Evolutionary conservation across 1,140 invertebrate species (phyloP), one percentile per base, ranked within the genome.

Genomic region (Drosophila dunni): DNA sequence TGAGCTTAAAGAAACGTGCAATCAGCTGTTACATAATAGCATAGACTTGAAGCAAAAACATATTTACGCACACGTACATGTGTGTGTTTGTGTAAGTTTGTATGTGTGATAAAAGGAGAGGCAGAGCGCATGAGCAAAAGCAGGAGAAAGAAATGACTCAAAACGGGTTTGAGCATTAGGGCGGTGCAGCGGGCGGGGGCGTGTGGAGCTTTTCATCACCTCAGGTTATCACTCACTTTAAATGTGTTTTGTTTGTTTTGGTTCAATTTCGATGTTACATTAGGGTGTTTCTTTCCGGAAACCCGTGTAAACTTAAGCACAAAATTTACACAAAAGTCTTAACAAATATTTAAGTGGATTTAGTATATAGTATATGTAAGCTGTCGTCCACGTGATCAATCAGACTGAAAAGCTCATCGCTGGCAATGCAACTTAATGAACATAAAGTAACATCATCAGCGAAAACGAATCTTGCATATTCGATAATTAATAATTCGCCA

Each of bases 21-120:
- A 88, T 86, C 42, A 57, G 13, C 67, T 51, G 80, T 88, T 88
- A 83, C 83, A 89, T 88, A 84, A 80, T 60, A 83, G 58, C 73
- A 80, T 74, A 79, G 82, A 75, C 57, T 29, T 45, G 24, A 40
- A 67, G 45, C 44, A 40, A 54, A 33, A 38, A 61, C 13, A 24
- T 36, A 9, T 44, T 58, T 48, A 29, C 24, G 33, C 20, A 46
- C 34, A 24, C 7, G n/a, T 11, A 29, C 24, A 34, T 44, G 11
- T 15, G 24, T 40, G 13, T 15, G 9, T 33, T 24, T 11, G 50
- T 15, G 34, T 5, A n/a, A 20, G 17, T 20, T 20, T 36, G 3
- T 36, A 36, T 36, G 36, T 38, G 40, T 42, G 13, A 6, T 20
- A 56, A 51, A 45, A 46, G 10, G 53, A 58, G 57, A 40, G 15